Evolutionary conservation across 2,888 invertebrate genomes (phyloP), one percentile per base, ranked within the genome.

Genomic region (Ptychoptera albimana): DNA sequence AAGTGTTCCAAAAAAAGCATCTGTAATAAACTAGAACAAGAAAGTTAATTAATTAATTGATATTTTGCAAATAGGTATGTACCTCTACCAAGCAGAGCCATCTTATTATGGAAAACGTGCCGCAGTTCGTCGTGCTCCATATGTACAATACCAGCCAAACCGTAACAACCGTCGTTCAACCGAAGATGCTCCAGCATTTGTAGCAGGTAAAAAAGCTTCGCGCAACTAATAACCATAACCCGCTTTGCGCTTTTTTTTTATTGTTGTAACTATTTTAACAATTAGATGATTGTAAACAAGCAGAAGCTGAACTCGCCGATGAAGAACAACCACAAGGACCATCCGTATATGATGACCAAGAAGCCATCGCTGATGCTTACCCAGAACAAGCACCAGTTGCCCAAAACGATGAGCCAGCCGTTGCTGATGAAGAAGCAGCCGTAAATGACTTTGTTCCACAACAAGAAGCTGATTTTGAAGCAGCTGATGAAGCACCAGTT

Each of bases 351-450:
- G 54, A 60, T 45, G 58, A 52, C 14, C 58, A 60, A 40, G 61
- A 63, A 51, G 58, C 63, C 4, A 50, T 63, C 31, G 63, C 64
- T 46, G 64, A 64, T 51, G 61, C 64, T 31, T 64, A 60, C 48
- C 64, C 64, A 15, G 48, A 42, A 38, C 42, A 39, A 42, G n/a
- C 34, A 9, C 42, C 42, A 42, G 16, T 42, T 9, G 35, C 15
- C 8, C 42, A 42, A 35, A 35, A 6, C 16, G 42, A 35, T 16
- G 16, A 12, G n/a, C 40, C 44, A 14, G n/a, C 37, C 11, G 29
- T 15, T 34, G 37, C 23, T 37, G 34, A 45, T 8, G 34, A 47
- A 39, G 40, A 43, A 42, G 46, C 46, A 31, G 16, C 12, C 15
- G 12, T 34, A 38, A 34, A 35, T 16, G 41, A 36, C 36, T 37